Base-by-base conservation (phyloP, 92 coral and sea anemone genomes). In the Pocillopora meandrina region DNA sequence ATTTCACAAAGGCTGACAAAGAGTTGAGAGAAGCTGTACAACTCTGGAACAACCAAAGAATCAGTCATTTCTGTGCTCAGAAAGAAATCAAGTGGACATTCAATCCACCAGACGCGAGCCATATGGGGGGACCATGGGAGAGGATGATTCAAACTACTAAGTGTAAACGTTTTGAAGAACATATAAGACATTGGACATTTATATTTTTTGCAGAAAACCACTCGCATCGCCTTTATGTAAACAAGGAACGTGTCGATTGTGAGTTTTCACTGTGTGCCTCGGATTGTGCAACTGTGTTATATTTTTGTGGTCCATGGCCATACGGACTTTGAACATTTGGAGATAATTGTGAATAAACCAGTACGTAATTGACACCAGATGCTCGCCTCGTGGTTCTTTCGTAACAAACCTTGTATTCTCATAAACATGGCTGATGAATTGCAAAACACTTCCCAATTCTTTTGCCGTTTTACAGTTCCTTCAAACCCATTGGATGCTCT, bases 41-140 rank as follows among this genome's bases (percentile, higher is more conserved):
- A 21, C 61, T 86, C 58, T 82, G 86, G 87, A 87, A 90, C 61
- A 82, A 90, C 33, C 67, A 56, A 42, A 70, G 57, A 47, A 87
- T 87, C 63, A 76, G 71, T 56, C 15, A 67, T 57, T 81, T 83
- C 47, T 72, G 84, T 59, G 56, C 60, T 16, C 85, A 89, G 77
- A 88, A 71, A 34, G 88, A 82, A 62, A 61, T 88, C 47, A 85
- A 85, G 57, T 89, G 91, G 94, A 59, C 74, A 14, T 90, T 90
- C 57, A 83, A 89, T 57, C 92, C 92, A 13, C 90, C 87, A 49
- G 77, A 82, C 26, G 88, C 89, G 16, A 77, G 85, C 60, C 91
- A 88, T 70, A 91, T 91, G 94, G 81, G 91, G 7, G 91, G 91
- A 11, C 69, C 76, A 20, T 91, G 92, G 91, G 94, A 91, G 61